A percentile compares a stretch with the other conserved stretches of the same genome.
phyloP scores from a whole-genome alignment of 1,140 invertebrate genomes.

The Drosophila bocqueti region DNA sequence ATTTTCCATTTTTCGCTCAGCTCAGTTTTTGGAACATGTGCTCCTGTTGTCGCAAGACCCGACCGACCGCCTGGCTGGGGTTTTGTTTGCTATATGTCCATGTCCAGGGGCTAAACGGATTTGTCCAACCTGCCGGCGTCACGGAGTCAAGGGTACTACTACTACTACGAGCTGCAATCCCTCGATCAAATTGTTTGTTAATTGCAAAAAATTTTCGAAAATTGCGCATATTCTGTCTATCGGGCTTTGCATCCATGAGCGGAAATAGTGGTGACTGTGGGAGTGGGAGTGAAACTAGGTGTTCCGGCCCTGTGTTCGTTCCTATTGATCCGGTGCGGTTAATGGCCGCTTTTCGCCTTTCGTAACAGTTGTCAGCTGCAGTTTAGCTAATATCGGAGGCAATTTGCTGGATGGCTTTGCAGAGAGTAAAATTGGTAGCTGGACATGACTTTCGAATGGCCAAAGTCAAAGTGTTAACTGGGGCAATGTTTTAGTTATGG shows the following conservation, averaged over 20 bases:
- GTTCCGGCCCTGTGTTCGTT: background rate
- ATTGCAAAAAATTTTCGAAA: slow-evolving; percentile 70
- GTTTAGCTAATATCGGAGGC: slow-evolving; percentile 59
- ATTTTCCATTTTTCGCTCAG: slow-evolving; percentile 73
- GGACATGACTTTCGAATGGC: slow-evolving; percentile 20
- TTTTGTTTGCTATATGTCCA: slow-evolving; percentile 37
- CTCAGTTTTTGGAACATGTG: slow-evolving; percentile 65
- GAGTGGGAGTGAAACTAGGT: slow-evolving; percentile 9
- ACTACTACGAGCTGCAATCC: slow-evolving; percentile 27
- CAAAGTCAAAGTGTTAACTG: slow-evolving; percentile 24
- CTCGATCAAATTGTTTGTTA: slow-evolving; percentile 75
- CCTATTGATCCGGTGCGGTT: slow-evolving; percentile 43
- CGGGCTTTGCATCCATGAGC: slow-evolving; percentile 1
- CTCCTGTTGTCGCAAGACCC: slow-evolving; percentile 58
- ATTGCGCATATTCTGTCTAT: slow-evolving; percentile 49
- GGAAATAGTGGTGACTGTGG: slow-evolving; percentile 16
- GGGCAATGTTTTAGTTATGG: slow-evolving; percentile 3
- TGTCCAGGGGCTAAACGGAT: slow-evolving; percentile 67
- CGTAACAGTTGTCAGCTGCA: slow-evolving; percentile 68
- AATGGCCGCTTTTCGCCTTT: slow-evolving; percentile 48
- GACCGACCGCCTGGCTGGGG: slow-evolving; percentile 29
- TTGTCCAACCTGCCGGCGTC: slow-evolving; percentile 75
- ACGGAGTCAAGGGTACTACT: slow-evolving; percentile 30
- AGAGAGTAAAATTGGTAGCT: slow-evolving; percentile 8
- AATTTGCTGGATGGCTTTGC: slow-evolving; percentile 39